Conservation (phyloP, 2,888 invertebrate species). For the Sarcophaga variegata region DNA sequence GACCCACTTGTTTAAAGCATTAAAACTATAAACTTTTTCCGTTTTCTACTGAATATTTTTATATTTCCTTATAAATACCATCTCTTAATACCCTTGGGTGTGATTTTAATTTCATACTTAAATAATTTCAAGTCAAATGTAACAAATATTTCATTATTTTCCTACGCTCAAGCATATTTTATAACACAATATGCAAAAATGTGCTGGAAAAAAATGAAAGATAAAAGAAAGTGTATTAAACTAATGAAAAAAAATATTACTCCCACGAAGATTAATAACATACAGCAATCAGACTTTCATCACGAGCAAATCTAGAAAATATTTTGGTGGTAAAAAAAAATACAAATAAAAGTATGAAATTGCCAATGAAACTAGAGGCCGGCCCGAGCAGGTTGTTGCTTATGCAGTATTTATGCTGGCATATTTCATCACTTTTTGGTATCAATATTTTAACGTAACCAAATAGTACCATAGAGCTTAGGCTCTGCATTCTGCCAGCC, state of each 20-base stretch:
- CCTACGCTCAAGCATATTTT: constrained; percentile 46
- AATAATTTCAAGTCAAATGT: constrained; percentile 75
- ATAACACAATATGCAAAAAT: constrained; percentile 35
- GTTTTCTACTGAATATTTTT: too few relatives aligned
- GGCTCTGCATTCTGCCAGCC: constrained; percentile 17
- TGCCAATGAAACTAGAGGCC: constrained; percentile 24
- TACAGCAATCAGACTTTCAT: constrained; percentile 33
- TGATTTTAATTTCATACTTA: constrained; percentile 82
- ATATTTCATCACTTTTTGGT: constrained; percentile 52
- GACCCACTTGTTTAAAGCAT: too few relatives aligned
- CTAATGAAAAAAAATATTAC: constrained; percentile 72
- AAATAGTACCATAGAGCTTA: constrained; percentile 25
- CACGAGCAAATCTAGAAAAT: not conserved
- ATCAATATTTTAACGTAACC: constrained; percentile 54
- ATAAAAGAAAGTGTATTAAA: constrained; percentile 60
- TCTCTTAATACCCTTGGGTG: constrained; percentile 80
- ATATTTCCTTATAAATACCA: not conserved
- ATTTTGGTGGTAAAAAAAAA: constrained; percentile 17
- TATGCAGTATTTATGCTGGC: not conserved
- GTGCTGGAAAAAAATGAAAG: constrained; percentile 57
- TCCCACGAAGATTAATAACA: constrained; percentile 80
- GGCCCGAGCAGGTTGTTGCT: constrained; percentile 18
- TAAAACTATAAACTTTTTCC: too few relatives aligned
- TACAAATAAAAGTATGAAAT: constrained; percentile 3
- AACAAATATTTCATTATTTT: constrained; percentile 71